Percentiles rank a stretch among this genome's conserved stretches.
These are phyloP conservation scores for Drosophila funebris DNA, from an alignment of 1,140 invertebrate species.

Conservation along the genomic window DNA sequence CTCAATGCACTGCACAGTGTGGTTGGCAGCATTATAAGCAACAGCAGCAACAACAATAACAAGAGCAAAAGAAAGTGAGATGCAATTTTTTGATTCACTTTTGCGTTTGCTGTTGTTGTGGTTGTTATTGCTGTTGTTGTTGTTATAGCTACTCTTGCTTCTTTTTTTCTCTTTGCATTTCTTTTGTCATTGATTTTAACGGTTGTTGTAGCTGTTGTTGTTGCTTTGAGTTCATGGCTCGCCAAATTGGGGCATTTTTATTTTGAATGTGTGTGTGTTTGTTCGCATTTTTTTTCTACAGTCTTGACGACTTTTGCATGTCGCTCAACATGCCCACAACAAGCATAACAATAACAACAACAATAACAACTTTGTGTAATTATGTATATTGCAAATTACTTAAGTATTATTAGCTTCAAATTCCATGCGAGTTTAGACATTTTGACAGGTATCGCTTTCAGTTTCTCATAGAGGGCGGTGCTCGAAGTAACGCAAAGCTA, in stretches of 20 bases:
- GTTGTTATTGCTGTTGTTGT: conserved; percentile 11
- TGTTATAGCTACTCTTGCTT: conserved; percentile 5
- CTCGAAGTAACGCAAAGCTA: conserved; percentile 9
- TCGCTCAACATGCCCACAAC: conserved; percentile 45
- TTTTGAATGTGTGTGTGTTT: conserved; percentile 38
- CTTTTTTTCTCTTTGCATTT: conserved; percentile 55
- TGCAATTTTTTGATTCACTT: conserved; percentile 58
- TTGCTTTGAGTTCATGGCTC: conserved; percentile 77
- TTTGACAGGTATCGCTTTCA: conserved; percentile 69
- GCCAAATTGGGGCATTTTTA: conserved; percentile 78
- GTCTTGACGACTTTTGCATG: conserved; percentile 40
- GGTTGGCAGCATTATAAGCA: conserved; percentile 23
- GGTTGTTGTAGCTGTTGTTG: conserved; percentile 43
- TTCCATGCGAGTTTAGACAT: conserved; percentile 44
- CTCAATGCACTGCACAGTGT: conserved; percentile 38
- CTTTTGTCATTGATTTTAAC: conserved; percentile 65
- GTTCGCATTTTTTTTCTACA: conserved; percentile 41
- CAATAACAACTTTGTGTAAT: conserved; percentile 55
- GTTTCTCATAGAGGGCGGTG: conserved; percentile 38
- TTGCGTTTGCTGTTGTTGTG: conserved; percentile 1
- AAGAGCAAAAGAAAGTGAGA: conserved; percentile 73
- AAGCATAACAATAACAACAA: conserved; percentile 4
- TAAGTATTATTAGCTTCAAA: conserved; percentile 64
- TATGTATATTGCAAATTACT: conserved; percentile 67
- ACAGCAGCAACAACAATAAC: conserved; percentile 28